Evolutionary conservation across 2,113 vertebrate species (phyloP), one percentile per base, ranked within the genome.

Genomic region (Colinus virginianus): DNA sequence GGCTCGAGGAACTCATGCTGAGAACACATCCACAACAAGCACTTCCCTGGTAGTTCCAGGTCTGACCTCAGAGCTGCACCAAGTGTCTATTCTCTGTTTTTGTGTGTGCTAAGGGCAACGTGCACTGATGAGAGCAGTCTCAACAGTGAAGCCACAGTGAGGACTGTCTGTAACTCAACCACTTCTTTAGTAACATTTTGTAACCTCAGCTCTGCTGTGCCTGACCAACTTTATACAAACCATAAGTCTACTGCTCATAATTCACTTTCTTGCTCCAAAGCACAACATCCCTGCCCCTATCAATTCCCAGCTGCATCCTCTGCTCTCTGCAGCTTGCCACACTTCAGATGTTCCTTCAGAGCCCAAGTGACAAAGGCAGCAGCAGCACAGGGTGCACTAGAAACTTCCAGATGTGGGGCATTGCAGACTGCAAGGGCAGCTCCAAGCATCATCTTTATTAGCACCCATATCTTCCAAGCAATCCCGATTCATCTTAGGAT

Each of bases 301-400:
- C 40, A 87, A 68, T 80, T 90, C 76, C 76, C 43, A 84, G 38
- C 14, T 84, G 13, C 30, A 84, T 40, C 48, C 21, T 79, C 56
- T 90, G 67, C 36, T 79, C 63, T 77, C 70, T 90, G 46, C 40
- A 84, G 43, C 22, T 86, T 70, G 61, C 26, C 21, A 61, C 25
- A 61, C 19, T 81, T 62, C 38, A 89, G 83, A 90, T 71, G 53
- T 49, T 25, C 38, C 86, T 90, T 89, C 58, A 67, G 58, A 92
- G 69, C 16, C 82, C 46, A 63, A 67, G 26, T 58, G 61, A 61
- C 21, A 94, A 66, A 84, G 34, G 74, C 42, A 91, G 55, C 66
- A 93, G 78, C 53, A 90, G 68, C 36, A 78, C 14, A 72, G 43
- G 14, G 20, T 67, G 49, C 56, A 30, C 23, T 64, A 45, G 43